These are phyloP conservation scores for Pomatostomus ruficeps DNA, from an alignment of 2,113 vertebrate genomes.

Conservation along the genomic window DNA sequence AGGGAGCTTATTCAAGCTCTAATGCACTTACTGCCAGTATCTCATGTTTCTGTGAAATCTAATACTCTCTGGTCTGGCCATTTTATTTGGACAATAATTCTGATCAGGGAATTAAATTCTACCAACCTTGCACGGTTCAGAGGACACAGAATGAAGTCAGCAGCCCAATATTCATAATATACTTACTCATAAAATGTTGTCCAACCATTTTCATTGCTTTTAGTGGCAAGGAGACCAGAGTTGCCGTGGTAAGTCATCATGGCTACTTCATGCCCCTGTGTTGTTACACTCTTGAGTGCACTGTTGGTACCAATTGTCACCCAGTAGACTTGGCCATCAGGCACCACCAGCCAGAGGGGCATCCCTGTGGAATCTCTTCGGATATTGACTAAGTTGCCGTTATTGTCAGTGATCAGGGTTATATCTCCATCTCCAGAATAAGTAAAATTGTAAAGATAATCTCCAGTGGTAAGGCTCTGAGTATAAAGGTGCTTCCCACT, in stretches of 20 bases:
- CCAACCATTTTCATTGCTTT: constrained; percentile 96
- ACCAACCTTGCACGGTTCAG: background rate
- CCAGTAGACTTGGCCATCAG: constrained; percentile 94
- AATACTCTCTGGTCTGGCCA: background rate
- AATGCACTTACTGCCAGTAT: background rate
- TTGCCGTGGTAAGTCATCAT: constrained; percentile 96
- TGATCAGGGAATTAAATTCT: background rate
- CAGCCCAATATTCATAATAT: background rate
- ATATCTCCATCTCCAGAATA: constrained; percentile 88
- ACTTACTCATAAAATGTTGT: constrained; percentile 99
- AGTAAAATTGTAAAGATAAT: constrained; percentile 94
- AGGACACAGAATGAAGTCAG: background rate
- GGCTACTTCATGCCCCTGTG: constrained; percentile 90
- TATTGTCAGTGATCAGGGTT: constrained; percentile 88
- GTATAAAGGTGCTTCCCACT: constrained; percentile 94
- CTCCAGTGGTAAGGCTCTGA: constrained; percentile 93
- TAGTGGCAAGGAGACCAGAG: constrained; percentile 92
- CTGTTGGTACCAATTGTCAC: constrained; percentile 96
- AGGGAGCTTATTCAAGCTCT: background rate
- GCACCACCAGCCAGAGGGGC: constrained; percentile 93
- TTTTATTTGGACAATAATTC: background rate
- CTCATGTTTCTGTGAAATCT: background rate
- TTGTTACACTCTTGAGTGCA: constrained; percentile 87
- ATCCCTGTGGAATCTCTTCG: constrained; percentile 88
- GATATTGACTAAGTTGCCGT: constrained; percentile 86